Evolutionary conservation across 1,140 invertebrate genomes (phyloP), one percentile per base, ranked within the genome.

Genomic region (Drosophila ironensis): DNA sequence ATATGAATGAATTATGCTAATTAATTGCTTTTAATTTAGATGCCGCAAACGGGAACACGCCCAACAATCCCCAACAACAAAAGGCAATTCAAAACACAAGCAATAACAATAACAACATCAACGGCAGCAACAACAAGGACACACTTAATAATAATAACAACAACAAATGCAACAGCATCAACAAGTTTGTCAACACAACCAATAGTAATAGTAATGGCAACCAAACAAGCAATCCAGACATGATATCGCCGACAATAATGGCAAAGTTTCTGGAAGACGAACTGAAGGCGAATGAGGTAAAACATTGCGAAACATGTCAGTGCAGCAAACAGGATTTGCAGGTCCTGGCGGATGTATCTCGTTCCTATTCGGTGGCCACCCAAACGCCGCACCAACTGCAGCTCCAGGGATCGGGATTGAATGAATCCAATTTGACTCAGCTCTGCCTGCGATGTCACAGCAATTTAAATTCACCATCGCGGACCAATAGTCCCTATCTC

Each of bases 221-320:
- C 72, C 91, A 45, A 35, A 92, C 54, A 20, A 87, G 90, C 68
- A 92, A 93, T 72, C 91, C 92, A 14, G 96, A 97, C 59, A 94
- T 96, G 73, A 96, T 98, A 16, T 98, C 97, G 6, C 96, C 96
- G 24, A 95, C 96, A 9, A 94, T 98, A 40, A 97, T 98, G 94
- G 97, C 97, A 2, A 97, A 97, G 92, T 96, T 98, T 37, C 91
- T 99, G 20, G 95, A 97, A 88, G 97, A 98, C 68, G 92, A 93
- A 82, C 95, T 92, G 88, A 96, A 93, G 91, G 95, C 93, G 91
- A 94, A 92, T 73, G 92, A 94, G 52, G 92, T 93, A 5, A 95
- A 95, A 88, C 96, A 97, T 75, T 96, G 95, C 90, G 93, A 94
- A 60, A 95, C 94, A 0, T 96, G 95, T 74, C 93, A 93, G 33